These are phyloP conservation scores for Isotomurus palustris DNA, from an alignment of 2,888 invertebrate genomes.

Conservation along the genomic window DNA sequence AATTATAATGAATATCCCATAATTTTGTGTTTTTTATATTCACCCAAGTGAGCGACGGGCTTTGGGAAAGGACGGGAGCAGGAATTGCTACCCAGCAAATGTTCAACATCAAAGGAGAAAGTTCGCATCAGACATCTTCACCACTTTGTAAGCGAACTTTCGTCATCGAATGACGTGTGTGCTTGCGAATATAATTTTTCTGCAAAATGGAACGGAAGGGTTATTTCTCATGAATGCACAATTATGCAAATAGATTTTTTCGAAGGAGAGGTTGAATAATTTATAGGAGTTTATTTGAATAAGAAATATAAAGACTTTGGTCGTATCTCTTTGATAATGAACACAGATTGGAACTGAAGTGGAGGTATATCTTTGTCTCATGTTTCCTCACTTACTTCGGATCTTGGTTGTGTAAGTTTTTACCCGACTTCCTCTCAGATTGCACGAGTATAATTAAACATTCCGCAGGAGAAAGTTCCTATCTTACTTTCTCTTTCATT, in stretches of 20 bases:
- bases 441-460: too few relatives aligned
- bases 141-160: conserved; percentile 59
- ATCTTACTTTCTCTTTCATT: conserved; percentile 1
- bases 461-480: too few relatives aligned
- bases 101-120: conserved; percentile 42
- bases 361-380: conserved; percentile 86
- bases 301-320: background rate
- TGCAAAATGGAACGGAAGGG: background rate
- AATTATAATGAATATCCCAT: too few relatives aligned
- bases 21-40: too few relatives aligned
- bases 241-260: too few relatives aligned
- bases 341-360: conserved; percentile 71
- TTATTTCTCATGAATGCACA: too few relatives aligned
- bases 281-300: too few relatives aligned
- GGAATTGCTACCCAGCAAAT: conserved; percentile 33
- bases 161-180: too few relatives aligned
- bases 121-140: conserved; percentile 65
- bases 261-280: too few relatives aligned
- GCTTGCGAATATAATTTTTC: too few relatives aligned
- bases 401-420: conserved; percentile 64
- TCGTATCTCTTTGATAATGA: background rate
- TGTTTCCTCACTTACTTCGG: conserved; percentile 77
- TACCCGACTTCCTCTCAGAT: background rate
- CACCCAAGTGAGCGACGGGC: conserved; percentile 20
- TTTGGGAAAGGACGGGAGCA: conserved; percentile 33